A percentile compares a stretch with the other conserved stretches of the same genome.
Evolutionary conservation across 2,888 invertebrate genomes (phyloP).

Genomic region (Galeruca laticollis): DNA sequence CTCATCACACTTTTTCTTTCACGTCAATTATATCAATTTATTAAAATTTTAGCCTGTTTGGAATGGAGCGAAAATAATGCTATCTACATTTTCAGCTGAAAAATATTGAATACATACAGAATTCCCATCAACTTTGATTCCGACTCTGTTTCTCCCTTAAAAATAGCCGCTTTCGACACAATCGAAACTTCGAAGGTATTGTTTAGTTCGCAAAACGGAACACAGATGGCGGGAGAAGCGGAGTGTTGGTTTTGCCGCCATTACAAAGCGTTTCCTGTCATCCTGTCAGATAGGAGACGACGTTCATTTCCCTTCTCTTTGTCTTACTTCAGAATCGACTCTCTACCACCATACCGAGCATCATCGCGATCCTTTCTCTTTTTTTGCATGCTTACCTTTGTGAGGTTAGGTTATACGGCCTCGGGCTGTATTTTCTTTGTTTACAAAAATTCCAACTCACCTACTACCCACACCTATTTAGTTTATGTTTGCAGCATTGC

Average conservation of each 20-base stretch:
- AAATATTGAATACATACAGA: background rate
- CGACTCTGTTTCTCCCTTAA: slow-evolving; percentile 9
- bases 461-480: background rate
- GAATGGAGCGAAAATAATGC: background rate
- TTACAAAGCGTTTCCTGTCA: slow-evolving; percentile 42
- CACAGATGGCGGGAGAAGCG: slow-evolving; percentile 31
- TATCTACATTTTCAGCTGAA: background rate
- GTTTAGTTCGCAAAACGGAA: slow-evolving; percentile 21
- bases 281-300: slow-evolving; percentile 62
- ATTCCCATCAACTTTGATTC: background rate
- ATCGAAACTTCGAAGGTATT: slow-evolving; percentile 26
- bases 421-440: slow-evolving; percentile 12
- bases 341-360: slow-evolving; percentile 15
- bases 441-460: slow-evolving; percentile 13
- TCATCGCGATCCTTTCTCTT: slow-evolving; percentile 5
- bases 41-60: background rate
- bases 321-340: slow-evolving; percentile 56
- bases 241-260: slow-evolving; percentile 29
- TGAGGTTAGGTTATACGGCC: slow-evolving; percentile 20
- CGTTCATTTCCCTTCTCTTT: slow-evolving; percentile 64
- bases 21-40: too few relatives aligned
- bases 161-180: slow-evolving; percentile 15
- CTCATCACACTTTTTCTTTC: too few relatives aligned
- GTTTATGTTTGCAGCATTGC: background rate
- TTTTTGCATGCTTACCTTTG: slow-evolving; percentile 10